These are phyloP conservation scores for Mesorhabditis spiculigera DNA, from an alignment of 2,888 invertebrate species.

Conservation along the genomic window DNA sequence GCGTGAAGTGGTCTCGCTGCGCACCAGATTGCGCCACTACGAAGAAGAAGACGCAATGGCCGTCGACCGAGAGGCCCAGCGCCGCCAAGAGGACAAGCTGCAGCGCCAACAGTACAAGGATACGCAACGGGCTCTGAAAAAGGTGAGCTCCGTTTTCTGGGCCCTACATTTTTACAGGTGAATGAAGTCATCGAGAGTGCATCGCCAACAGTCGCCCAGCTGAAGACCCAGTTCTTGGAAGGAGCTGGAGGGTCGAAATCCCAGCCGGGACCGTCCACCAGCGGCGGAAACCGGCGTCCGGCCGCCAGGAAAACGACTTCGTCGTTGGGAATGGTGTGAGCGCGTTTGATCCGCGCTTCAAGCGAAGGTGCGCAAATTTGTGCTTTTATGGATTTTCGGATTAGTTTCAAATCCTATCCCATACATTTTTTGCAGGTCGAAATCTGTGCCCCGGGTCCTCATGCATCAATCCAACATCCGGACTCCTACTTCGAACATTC, in stretches of 20 bases:
- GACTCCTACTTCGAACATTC: slow-evolving; percentile 68
- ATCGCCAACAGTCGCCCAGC: slow-evolving; percentile 14
- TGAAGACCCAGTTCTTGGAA: slow-evolving; percentile 9
- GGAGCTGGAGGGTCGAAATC: background rate
- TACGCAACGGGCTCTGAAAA: background rate
- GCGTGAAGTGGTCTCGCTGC: slow-evolving; percentile 37
- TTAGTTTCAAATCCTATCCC: background rate
- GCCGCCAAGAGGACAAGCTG: slow-evolving; percentile 11
- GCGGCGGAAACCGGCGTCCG: too few relatives aligned
- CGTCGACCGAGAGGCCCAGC: slow-evolving; percentile 11
- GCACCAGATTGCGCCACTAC: slow-evolving; percentile 25
- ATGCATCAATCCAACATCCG: slow-evolving; percentile 48
- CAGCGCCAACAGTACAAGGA: slow-evolving; percentile 11
- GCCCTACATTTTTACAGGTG: background rate
- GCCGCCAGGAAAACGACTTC: background rate
- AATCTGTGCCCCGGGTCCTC: slow-evolving; percentile 41
- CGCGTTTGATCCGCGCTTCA: background rate
- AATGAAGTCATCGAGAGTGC: slow-evolving; percentile 9
- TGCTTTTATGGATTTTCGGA: background rate
- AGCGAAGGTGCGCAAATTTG: background rate
- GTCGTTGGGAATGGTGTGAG: background rate
- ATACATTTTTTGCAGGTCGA: slow-evolving; percentile 18
- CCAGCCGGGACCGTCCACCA: too few relatives aligned
- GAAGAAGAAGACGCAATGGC: slow-evolving; percentile 38
- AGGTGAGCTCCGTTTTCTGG: background rate